Base-by-base conservation (phyloP, 2,113 vertebrate species). In the Thunnus thynnus region DNA sequence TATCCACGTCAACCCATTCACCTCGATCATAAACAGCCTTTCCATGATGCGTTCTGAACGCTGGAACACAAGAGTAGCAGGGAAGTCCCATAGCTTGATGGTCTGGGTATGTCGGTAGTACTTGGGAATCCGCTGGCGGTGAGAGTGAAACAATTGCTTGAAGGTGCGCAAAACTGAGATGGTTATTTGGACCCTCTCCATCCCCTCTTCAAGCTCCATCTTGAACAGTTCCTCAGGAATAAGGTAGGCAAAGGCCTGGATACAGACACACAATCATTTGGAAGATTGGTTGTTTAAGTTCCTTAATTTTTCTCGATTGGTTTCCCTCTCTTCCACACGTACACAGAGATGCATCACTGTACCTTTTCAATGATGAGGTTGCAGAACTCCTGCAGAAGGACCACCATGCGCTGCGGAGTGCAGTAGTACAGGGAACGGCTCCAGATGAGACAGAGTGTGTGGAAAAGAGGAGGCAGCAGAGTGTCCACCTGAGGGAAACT, bases 401-500 rank as follows among this genome's bases (percentile, higher is more conserved):
- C 94, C 90, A 96, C 94, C 80, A 94, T 95, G 86, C 95, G 95
- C 46, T 89, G 88, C 64, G 95, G 95, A 82, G 88, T 92, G 87
- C 95, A 95, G 77, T 91, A 95, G 88, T 94, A 86, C 73, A 88
- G 93, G 84, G 97, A 98, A 87, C 86, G 86, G 72, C 93, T 97
- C 97, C 98, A 99, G 93, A 96, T 93, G 84, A 97, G 96, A 89
- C 97, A 97, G 74, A 99, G 96, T 58, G 96, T 92, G 91, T 95
- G 96, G 93, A 95, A 97, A 88, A 96, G 90, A 69, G 95, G 93
- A 54, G 93, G 93, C 84, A 96, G 92, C 64, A 97, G 93, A 84
- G 70, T 12, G 75, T 96, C 94, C 66, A 89, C 62, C 20, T 93
- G 87, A 36, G 92, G 86, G 79, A 96, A 96, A 90, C 87, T 94